Evolutionary conservation across 2,113 vertebrate genomes (phyloP), one percentile per base, ranked within the genome.

Genomic region (Phycodurus eques): DNA sequence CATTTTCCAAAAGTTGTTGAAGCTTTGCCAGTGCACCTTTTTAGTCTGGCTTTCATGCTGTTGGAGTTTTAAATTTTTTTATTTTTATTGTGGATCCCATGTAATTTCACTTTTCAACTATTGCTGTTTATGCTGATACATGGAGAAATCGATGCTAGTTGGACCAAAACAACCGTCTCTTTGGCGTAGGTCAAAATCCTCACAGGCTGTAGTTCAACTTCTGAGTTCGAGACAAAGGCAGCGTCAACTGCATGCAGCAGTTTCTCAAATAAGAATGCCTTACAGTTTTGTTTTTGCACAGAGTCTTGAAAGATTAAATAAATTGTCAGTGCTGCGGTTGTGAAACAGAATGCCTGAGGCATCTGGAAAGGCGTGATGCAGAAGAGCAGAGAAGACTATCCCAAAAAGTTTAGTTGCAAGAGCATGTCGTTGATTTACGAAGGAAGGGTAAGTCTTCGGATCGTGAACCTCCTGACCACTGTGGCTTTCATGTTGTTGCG

Each of bases 251-350:
- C 56, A 31, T 14, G 56, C 11, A 27, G 56, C 9, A 57, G 10
- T 57, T 53, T 57, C 56, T 57, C 4, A 8, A 57, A 57, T 57
- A 57, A 31, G n/a, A 57, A 27, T 57, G 56, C 27, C 56, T 59
- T 31, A 13, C 56, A 31, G 11, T 59, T 59, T 4, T 31, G 22
- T 59, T 59, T 59, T 57, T 57, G 10, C n/a, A 57, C 56, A 2
- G 56, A 57, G n/a, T 27, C 56, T 27, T 59, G 56, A 27, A 59
- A 59, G 56, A 59, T 59, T 31, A 59, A 59, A 59, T 59, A 31
- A 59, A 8, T 59, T 59, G 56, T n/a, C 56, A 0, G 56, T 31
- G 56, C 56, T 31, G 56, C 22, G 22, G 56, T n/a, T 59, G 56
- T 31, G 22, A 12, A 59, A 59, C 22, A 31, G 56, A 59, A 59